phyloP scores from a whole-genome alignment of 2,888 invertebrate species.

The Lordiphosa fenestrarum region DNA sequence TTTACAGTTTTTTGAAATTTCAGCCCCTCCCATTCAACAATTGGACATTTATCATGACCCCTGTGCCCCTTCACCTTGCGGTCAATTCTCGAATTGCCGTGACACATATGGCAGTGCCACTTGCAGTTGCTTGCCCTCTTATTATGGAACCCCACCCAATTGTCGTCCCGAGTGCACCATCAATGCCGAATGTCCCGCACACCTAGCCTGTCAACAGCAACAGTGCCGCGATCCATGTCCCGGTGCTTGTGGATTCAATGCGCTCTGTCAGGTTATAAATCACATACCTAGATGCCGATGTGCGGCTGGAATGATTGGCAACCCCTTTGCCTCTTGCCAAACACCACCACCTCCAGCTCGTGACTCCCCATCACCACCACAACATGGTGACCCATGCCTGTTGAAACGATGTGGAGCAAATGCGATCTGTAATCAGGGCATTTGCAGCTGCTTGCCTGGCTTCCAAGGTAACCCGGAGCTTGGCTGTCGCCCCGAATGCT shows the following conservation, averaged over 20 bases:
- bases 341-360: conserved; percentile 73
- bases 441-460: conserved; percentile 85
- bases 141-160: conserved; percentile 86
- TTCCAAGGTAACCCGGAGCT: conserved; percentile 85
- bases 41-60: conserved; percentile 82
- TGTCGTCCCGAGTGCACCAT: conserved; percentile 87
- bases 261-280: conserved; percentile 84
- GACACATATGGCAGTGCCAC: conserved; percentile 83
- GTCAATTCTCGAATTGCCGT: conserved; percentile 86
- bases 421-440: conserved; percentile 85
- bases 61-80: conserved; percentile 88
- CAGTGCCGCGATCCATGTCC: conserved; percentile 87
- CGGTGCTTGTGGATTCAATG: conserved; percentile 85
- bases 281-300: conserved; percentile 87
- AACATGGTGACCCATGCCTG: conserved; percentile 84
- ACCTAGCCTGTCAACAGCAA: conserved; percentile 86
- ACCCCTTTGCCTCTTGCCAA: conserved; percentile 87
- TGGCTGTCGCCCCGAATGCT: conserved; percentile 87
- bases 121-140: conserved; percentile 85
- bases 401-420: conserved; percentile 88
- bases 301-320: conserved; percentile 82
- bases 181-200: conserved; percentile 86
- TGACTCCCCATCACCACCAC: conserved; percentile 46
- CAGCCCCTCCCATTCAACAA: conserved; percentile 49
- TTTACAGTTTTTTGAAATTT: conserved; percentile 10